Evolutionary conservation across 2,888 invertebrate genomes (phyloP).

Genomic region (Coleophora deauratella): DNA sequence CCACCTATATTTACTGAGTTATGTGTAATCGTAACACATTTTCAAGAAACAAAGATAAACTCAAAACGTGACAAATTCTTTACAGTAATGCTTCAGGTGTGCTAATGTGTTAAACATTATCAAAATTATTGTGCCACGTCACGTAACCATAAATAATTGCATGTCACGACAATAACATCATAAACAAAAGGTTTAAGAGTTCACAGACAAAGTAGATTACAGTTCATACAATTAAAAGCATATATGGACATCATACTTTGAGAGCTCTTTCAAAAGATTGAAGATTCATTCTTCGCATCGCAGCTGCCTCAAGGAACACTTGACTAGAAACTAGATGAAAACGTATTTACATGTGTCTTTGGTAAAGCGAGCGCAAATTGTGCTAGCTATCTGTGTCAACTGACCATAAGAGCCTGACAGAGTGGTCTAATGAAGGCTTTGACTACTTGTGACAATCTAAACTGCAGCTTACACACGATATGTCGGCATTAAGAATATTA

Average conservation of each 20-base stretch:
- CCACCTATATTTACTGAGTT: not conserved
- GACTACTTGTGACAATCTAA: conserved; percentile 13
- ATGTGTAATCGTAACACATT: not conserved
- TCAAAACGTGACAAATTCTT: too few relatives aligned
- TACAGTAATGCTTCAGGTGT: too few relatives aligned
- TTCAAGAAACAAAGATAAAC: not conserved
- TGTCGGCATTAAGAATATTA: not conserved
- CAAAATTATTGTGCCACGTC: too few relatives aligned
- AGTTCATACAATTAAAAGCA: too few relatives aligned
- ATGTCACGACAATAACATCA: conserved; percentile 2
- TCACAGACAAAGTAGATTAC: too few relatives aligned
- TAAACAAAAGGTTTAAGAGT: not conserved
- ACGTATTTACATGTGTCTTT: conserved; percentile 13
- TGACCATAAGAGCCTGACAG: conserved; percentile 41
- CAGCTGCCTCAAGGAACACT: too few relatives aligned
- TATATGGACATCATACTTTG: too few relatives aligned
- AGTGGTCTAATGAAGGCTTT: conserved; percentile 33
- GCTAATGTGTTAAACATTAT: too few relatives aligned
- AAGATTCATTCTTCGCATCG: too few relatives aligned
- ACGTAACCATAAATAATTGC: conserved; percentile 6
- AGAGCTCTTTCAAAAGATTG: too few relatives aligned
- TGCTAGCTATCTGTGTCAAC: conserved; percentile 42
- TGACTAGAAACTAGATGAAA: too few relatives aligned
- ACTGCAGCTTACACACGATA: conserved; percentile 22
- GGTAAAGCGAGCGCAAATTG: conserved; percentile 21